phyloP scores from a whole-genome alignment of 2,888 invertebrate genomes.

The Plagodis pulveraria region DNA sequence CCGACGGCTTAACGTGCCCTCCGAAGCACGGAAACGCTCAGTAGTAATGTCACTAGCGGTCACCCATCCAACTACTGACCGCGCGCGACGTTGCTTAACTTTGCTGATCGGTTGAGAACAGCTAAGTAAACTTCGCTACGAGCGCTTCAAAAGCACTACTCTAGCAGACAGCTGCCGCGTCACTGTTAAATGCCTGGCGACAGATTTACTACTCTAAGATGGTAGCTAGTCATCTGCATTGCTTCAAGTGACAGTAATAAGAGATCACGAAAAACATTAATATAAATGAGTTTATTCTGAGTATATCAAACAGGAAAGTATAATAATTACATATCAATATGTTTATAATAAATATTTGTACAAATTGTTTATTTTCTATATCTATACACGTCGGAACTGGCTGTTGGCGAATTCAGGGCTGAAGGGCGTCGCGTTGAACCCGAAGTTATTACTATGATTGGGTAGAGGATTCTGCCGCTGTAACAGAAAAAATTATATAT shows the following conservation, averaged over 20 bases:
- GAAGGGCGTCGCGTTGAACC: conserved; percentile 67
- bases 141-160: no score
- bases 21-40: no score
- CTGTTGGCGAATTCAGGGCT: conserved; percentile 59
- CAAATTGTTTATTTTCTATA: conserved; percentile 21
- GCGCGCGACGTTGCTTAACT: no score
- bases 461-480: conserved; percentile 45
- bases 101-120: no score
- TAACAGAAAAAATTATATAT: conserved; percentile 18
- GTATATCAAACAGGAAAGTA: neutral
- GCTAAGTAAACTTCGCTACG: no score
- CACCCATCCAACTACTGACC: no score
- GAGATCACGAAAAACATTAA: neutral
- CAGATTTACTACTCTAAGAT: no score
- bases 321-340: neutral
- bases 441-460: conserved; percentile 68
- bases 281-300: neutral
- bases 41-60: no score
- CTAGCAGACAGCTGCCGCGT: no score
- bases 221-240: neutral
- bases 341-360: neutral
- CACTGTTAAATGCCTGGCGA: no score
- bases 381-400: conserved; percentile 40
- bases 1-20: no score
- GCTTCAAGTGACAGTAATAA: neutral